phyloP scores from a whole-genome alignment of 2,797 vertebrate genomes.

The Potorous gilbertii region DNA sequence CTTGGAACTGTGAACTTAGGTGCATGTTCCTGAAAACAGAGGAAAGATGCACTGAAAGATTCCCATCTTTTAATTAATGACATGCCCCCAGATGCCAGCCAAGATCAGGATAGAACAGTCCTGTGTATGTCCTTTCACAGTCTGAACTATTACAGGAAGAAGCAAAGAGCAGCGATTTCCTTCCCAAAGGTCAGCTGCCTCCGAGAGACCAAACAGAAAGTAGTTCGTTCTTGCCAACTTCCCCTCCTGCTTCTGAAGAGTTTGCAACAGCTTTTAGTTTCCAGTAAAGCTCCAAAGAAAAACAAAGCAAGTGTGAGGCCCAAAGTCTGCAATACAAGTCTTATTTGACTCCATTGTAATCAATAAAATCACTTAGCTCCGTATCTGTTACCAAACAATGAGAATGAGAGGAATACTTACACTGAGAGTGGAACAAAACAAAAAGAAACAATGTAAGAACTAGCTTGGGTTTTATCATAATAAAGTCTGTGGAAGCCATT shows the following conservation, averaged over 20 bases:
- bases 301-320: conserved; percentile 63
- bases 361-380: background rate
- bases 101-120: conserved; percentile 20
- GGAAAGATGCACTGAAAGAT: background rate
- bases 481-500: conserved; percentile 28
- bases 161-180: conserved; percentile 78
- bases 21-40: background rate
- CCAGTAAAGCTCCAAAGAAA: conserved; percentile 78
- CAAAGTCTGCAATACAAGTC: conserved; percentile 7
- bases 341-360: conserved; percentile 19
- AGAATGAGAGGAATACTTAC: background rate
- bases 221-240: conserved; percentile 72
- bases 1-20: conserved; percentile 39
- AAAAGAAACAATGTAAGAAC: background rate
- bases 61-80: background rate
- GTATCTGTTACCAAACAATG: background rate
- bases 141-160: conserved; percentile 77
- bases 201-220: conserved; percentile 78
- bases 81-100: background rate
- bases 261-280: conserved; percentile 68
- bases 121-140: conserved; percentile 8
- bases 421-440: background rate
- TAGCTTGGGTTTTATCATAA: background rate
- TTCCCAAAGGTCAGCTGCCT: conserved; percentile 81
- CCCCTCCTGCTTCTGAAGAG: conserved; percentile 73